These are phyloP conservation scores for Megaceryle torquata DNA, from an alignment of 2,113 vertebrate species.

Conservation along the genomic window DNA sequence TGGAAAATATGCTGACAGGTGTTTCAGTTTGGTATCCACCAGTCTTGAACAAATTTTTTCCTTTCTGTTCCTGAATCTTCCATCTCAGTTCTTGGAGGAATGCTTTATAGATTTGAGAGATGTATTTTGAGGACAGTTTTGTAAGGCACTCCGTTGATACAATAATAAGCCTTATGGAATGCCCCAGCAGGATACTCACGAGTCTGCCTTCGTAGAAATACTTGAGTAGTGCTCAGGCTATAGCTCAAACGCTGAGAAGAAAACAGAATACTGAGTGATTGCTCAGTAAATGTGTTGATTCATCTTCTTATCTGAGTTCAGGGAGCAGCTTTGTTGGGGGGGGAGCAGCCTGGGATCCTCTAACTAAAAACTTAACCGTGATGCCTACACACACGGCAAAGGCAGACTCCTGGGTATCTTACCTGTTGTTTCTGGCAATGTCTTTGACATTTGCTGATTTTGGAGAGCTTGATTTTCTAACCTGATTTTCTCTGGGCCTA, in stretches of 20 bases:
- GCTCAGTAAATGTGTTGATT: background rate
- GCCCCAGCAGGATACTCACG: background rate
- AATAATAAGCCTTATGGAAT: background rate
- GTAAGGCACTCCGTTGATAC: background rate
- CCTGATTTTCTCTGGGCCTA: background rate
- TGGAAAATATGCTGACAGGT: background rate
- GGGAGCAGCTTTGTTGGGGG: background rate
- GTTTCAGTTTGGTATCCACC: background rate
- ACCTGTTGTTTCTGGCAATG: background rate
- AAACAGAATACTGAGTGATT: background rate
- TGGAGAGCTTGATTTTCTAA: background rate
- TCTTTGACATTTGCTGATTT: constrained; percentile 7
- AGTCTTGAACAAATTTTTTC: background rate
- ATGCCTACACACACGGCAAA: background rate
- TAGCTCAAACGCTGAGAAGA: background rate
- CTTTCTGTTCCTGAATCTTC: background rate
- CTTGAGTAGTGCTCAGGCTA: background rate
- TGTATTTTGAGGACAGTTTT: background rate
- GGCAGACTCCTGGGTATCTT: background rate
- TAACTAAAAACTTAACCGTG: background rate
- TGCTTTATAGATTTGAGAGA: background rate
- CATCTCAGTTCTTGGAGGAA: background rate
- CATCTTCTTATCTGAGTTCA: background rate
- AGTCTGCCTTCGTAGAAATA: background rate
- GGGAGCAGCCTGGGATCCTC: background rate